A percentile compares a stretch with the other conserved stretches of the same genome.
Evolutionary conservation across 2,888 invertebrate species (phyloP).

Genomic region (Andrena flavipes): DNA sequence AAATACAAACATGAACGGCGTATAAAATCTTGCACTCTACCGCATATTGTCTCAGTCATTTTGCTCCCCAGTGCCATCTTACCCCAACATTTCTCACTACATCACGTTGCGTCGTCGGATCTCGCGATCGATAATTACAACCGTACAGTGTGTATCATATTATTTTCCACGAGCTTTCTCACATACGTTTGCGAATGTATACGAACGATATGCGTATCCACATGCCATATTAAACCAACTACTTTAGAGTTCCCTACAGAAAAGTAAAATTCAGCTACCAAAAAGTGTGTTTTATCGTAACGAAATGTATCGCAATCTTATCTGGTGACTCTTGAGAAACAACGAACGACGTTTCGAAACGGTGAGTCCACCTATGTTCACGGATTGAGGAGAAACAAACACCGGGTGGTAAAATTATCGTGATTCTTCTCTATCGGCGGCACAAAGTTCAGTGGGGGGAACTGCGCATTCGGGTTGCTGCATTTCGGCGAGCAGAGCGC

Average conservation of each 20-base stretch:
- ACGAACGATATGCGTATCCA: too few relatives aligned
- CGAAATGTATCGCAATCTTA: not conserved
- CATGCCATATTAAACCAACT: too few relatives aligned
- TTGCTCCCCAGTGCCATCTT: not conserved
- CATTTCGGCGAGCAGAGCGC: conserved; percentile 45
- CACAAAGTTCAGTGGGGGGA: not conserved
- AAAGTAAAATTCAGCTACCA: too few relatives aligned
- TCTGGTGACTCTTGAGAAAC: not conserved
- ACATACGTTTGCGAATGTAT: too few relatives aligned
- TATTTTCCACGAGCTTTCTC: too few relatives aligned
- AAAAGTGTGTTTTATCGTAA: not conserved
- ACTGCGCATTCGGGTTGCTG: conserved; percentile 19
- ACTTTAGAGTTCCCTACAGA: too few relatives aligned
- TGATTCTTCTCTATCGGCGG: conserved; percentile 17
- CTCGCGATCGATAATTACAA: conserved; percentile 22
- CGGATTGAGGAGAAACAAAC: conserved; percentile 1
- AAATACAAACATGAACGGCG: conserved; percentile 60
- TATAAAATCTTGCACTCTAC: conserved; percentile 23
- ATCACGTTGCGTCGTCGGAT: not conserved
- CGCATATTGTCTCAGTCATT: conserved; percentile 15
- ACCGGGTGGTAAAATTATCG: not conserved
- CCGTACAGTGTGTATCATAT: not conserved
- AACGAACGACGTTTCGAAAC: not conserved
- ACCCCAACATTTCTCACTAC: not conserved
- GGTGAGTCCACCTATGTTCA: not conserved